Evolutionary conservation across 1,140 invertebrate genomes (phyloP), one percentile per base, ranked within the genome.

Genomic region (Drosophila sucinea): DNA sequence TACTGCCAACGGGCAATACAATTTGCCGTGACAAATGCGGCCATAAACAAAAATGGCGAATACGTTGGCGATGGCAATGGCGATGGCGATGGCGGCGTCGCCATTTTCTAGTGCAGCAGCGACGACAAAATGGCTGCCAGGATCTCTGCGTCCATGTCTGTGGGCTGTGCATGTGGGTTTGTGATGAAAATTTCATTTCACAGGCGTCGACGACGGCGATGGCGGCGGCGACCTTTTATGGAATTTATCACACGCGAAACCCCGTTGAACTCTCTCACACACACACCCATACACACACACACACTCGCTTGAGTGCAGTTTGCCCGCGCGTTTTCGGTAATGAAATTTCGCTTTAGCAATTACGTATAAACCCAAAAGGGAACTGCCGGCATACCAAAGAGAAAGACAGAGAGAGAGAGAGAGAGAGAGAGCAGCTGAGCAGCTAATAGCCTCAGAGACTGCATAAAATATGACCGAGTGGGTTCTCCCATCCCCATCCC

Each of bases 41-140:
- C 79, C 67, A 82, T 82, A 82, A 82, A 82, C 79, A 82, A 82
- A 82, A 82, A 82, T 82, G 79, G 79, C 79, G 79, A 69, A 70
- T 72, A 77, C 74, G 67, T 69, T 76, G 58, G 65, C 73, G 32
- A 56, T 40, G 65, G 47, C 57, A 29, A 56, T 41, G 60, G 25
- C 27, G 6, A 56, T 41, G 60, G 25, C 27, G 6, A 60, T 23
- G 60, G 6, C 27, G 40, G 32, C 33, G 32, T 64, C 40, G 73
- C 70, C 79, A 81, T 81, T 81, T 81, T 81, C 79, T 82, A 82
- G 79, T 82, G 79, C 79, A 82, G 29, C 79, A 70, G 69, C 78
- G 11, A 38, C 6, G 75, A 78, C 79, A 82, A 82, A 82, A 82
- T 82, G 79, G 79, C 79, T 78, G 79, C 79, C 79, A 73, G 63